Base-by-base conservation (phyloP, 2,888 invertebrate genomes). In the Malthinus seriepunctatus region DNA sequence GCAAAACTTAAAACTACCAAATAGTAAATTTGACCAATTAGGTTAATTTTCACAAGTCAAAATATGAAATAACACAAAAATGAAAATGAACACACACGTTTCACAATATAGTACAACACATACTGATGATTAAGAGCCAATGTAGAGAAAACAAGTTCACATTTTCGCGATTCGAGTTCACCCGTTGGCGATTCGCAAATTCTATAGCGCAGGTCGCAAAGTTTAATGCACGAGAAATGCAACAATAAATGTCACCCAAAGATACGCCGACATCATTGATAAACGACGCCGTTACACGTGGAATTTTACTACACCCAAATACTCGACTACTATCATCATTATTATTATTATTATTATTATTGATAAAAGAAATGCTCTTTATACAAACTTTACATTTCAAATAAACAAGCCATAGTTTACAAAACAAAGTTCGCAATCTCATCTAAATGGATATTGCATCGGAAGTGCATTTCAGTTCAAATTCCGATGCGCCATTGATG, bases 171-270 rank as follows among this genome's bases (percentile, higher is more conserved):
- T 54, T 55, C 55, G 53, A 52, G 56, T 56, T 46, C 59, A 39
- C 50, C 53, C 55, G 63, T 62, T 64, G 62, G 69, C 67, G 66
- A 68, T 59, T 66, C 68, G 63, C 66, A 66, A 59, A 57, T 60
- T 65, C 63, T 67, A 72, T 60, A 66, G 61, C 66, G 63, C 62
- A 62, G 54, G 58, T 57, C 47, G 44, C 38, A 59, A 39, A 59
- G 59, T 55, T 59, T 54, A 52, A 52, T 51, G 56, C 60, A 57
- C 56, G 62, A 54, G 57, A 60, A 62, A 57, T 64, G 59, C 59
- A 59, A 59, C 59, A 54, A 39, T 45, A 59, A 52, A 52, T 59
- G 63, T 50, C 54, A 54, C 59, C 47, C 38, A 44, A 54, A 49
- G 45, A 54, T 59, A 50, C 59, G 54, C 46, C 46, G 49, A 52